Evolutionary conservation across 2,113 vertebrate genomes (phyloP), one percentile per base, ranked within the genome.

Genomic region (Psittacula cyanocephala): DNA sequence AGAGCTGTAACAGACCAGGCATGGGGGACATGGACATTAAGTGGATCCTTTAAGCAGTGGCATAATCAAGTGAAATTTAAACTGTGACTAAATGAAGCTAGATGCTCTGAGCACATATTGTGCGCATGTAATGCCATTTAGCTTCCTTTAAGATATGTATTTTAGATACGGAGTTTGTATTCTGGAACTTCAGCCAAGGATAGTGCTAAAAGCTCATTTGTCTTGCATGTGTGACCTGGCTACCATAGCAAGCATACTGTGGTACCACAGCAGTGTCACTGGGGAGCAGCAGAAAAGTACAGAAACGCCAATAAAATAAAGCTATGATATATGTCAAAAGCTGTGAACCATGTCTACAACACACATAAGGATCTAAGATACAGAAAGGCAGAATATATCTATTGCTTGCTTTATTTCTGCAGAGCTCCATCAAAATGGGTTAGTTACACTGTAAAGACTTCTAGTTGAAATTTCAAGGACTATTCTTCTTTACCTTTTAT

Each of bases 281-380:
- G 24, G 11, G 33, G 72, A 91, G 50, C 55, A 81, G 57, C 43
- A 86, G 17, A 47, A 89, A 57, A 81, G 19, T 39, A 67, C 2
- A 65, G 59, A 89, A 85, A 81, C 28, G 70, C 24, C 89, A 81
- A 91, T 52, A 57, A 91, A 78, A 71, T 37, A 55, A 89, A 90
- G 25, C 88, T 91, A 5, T 50, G 74, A 68, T 23, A 17, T 60
- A n/a, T 55, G 43, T 27, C 72, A 83, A 82, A 86, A 86, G 43
- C 81, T 91, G 55, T 17, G 17, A 76, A 71, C 35, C 80, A 81
- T 22, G 19, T 55, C 76, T 88, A 64, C 43, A 87, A 67, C 43
- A 52, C 35, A 44, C 0, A 0, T 52, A 60, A 81, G n/a, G 46
- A 80, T 77, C 33, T 82, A 55, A 90, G 60, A 60, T 33, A 71